Conservation (phyloP, 2,113 vertebrate species). For the Benitochromis conjunctus region DNA sequence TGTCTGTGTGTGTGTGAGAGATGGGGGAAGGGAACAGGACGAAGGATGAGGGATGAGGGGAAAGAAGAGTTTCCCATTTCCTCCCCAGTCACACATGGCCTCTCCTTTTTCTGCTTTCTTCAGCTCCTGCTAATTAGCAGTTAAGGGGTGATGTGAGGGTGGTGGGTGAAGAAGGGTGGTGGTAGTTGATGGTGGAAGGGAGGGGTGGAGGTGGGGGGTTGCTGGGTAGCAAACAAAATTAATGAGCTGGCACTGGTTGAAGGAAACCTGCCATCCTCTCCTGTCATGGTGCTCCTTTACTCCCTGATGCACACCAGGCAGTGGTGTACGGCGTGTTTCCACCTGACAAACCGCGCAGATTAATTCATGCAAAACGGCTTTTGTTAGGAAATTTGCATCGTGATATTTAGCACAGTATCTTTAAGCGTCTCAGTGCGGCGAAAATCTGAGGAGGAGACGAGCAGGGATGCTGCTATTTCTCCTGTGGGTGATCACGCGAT, state of each 20-base stretch:
- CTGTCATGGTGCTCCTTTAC: slow-evolving; percentile 64
- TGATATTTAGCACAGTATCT: background rate
- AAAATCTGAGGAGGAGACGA: background rate
- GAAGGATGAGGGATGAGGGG: slow-evolving; percentile 20
- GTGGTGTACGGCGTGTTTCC: slow-evolving; percentile 12
- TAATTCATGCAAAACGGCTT: slow-evolving; percentile 21
- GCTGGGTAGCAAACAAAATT: slow-evolving; percentile 69
- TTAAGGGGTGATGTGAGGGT: slow-evolving; percentile 60
- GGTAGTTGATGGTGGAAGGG: slow-evolving; percentile 6
- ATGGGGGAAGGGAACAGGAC: slow-evolving; percentile 8
- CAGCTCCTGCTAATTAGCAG: slow-evolving; percentile 75
- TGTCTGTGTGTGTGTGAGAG: background rate
- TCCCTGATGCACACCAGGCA: slow-evolving; percentile 34
- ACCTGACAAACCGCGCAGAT: slow-evolving; percentile 1
- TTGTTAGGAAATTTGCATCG: background rate
- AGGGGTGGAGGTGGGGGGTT: background rate
- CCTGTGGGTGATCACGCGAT: background rate
- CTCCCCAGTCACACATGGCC: slow-evolving; percentile 65
- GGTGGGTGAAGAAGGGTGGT: slow-evolving; percentile 27
- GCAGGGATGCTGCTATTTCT: background rate
- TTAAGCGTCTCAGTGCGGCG: background rate
- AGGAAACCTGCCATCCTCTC: slow-evolving; percentile 73
- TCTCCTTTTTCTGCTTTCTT: slow-evolving; percentile 60
- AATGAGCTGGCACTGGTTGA: slow-evolving; percentile 76
- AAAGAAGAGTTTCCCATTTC: slow-evolving; percentile 62